Evolutionary conservation across 53 echinoderm and acorn worm genomes (phyloP), one percentile per base, ranked within the genome.

Genomic region (Arbacia lixula): DNA sequence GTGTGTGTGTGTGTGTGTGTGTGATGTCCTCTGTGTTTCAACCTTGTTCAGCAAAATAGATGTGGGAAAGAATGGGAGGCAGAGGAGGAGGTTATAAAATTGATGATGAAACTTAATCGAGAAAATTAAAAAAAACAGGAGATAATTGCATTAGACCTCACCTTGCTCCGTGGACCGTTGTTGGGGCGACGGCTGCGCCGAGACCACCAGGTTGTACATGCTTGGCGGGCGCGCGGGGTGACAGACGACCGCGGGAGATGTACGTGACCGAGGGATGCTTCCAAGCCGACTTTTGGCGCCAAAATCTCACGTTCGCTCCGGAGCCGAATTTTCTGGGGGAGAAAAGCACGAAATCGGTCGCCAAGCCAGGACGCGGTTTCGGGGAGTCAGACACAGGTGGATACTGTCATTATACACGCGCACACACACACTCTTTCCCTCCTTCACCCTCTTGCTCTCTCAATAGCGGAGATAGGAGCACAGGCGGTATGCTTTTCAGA

Each of bases 111-210:
- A 40, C 40, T 38, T 77, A 77, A 77, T 77, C 60, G 57, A 77
- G 78, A 77, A 77, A 77, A 77, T 77, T 77, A 77, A 77, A 68
- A 77, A 58, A 74, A 50, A 74, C 51, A 74, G 74, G 74, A 57
- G 38, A 58, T 77, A 77, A 77, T 77, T 77, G 60, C 55, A 77
- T 77, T 35, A 38, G 39, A 2, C 26, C 78, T 40, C 41, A 77
- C 78, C 78, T 77, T 77, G 78, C 29, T 57, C 17, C n/a, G n/a
- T n/a, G n/a, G n/a, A n/a, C n/a, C n/a, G 69, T 17, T 42, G 29
- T 43, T 43, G 4, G 69, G 34, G 60, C 78, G 60, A 27, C 60
- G 25, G 36, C 29, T 6, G n/a, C 74, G 74, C 16, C 24, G 74
- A 49, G 69, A 27, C 16, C 25, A 43, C 43, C 42, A 12, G 17